phyloP scores from a whole-genome alignment of 2,797 vertebrate genomes.

The Syngnathus rostellatus region DNA sequence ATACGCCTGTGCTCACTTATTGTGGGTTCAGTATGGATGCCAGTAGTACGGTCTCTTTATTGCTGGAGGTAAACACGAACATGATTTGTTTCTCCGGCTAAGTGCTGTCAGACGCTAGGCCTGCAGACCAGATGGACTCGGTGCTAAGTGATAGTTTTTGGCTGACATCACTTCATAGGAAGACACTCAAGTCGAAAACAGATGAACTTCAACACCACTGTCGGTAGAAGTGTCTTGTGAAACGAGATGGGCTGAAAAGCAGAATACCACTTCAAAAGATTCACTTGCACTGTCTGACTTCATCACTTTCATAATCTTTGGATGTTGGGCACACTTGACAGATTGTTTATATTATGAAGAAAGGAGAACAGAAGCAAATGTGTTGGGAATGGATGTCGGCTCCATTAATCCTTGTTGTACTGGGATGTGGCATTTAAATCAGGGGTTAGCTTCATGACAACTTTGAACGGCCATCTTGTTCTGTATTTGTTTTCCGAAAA shows the following conservation, averaged over 20 bases:
- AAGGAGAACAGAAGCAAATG: conserved; percentile 37
- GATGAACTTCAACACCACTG: conserved; percentile 30
- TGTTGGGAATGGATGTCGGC: conserved; percentile 32
- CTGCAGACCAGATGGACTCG: conserved; percentile 61
- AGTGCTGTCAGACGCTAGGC: conserved; percentile 61
- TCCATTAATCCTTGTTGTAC: not conserved
- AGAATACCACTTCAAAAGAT: conserved; percentile 16
- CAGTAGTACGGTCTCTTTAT: conserved; percentile 42
- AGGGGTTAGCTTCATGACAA: not conserved
- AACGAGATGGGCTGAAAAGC: conserved; percentile 18
- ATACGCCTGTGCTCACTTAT: conserved; percentile 13
- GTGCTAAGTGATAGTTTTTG: conserved; percentile 64
- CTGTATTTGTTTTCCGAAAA: not conserved
- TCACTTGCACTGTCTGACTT: conserved; percentile 21
- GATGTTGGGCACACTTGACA: conserved; percentile 6
- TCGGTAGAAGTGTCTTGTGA: conserved; percentile 6
- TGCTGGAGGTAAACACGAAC: conserved; percentile 54
- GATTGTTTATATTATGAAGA: conserved; percentile 34
- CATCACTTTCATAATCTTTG: conserved; percentile 9
- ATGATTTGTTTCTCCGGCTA: conserved; percentile 59
- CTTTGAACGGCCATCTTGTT: not conserved
- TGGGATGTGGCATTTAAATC: conserved; percentile 1
- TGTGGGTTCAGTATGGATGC: conserved; percentile 20
- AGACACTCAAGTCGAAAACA: conserved; percentile 32
- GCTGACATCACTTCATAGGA: conserved; percentile 64